phyloP scores from a whole-genome alignment of 92 coral and sea anemone species.

The Zoanthus sansibaricus region DNA sequence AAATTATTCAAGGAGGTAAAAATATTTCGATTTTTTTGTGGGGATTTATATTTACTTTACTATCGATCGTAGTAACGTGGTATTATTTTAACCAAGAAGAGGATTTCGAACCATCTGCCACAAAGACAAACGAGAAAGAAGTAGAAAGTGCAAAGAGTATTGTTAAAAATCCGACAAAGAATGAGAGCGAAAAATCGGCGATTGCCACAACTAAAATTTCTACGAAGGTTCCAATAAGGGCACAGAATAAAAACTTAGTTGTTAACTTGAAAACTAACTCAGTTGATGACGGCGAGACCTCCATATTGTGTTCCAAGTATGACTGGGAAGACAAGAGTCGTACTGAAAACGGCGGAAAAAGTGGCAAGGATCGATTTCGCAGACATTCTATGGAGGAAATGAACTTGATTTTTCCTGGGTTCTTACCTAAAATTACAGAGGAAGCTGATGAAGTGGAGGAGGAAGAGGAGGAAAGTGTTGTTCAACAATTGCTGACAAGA shows the following conservation, averaged over 20 bases:
- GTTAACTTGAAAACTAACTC: slow-evolving; percentile 31
- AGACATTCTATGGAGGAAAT: slow-evolving; percentile 93
- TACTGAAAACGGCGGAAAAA: slow-evolving; percentile 35
- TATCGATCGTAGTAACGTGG: slow-evolving; percentile 80
- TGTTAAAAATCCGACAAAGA: slow-evolving; percentile 63
- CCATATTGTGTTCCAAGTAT: slow-evolving; percentile 81
- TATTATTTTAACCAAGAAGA: slow-evolving; percentile 78
- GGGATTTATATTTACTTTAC: slow-evolving; percentile 74
- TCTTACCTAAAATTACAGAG: slow-evolving; percentile 86
- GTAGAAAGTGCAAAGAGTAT: slow-evolving; percentile 73
- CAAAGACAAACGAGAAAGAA: slow-evolving; percentile 66
- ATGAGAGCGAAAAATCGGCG: slow-evolving; percentile 22
- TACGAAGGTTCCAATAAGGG: slow-evolving; percentile 15
- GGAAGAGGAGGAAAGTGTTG: slow-evolving; percentile 5
- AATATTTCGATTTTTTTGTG: slow-evolving; percentile 77
- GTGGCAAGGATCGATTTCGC: slow-evolving; percentile 46
- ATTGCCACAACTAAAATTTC: not conserved
- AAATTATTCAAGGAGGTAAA: slow-evolving; percentile 59
- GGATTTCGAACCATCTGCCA: slow-evolving; percentile 58
- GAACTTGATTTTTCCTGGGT: slow-evolving; percentile 89
- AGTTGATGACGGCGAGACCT: slow-evolving; percentile 83
- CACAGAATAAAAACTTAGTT: not conserved
- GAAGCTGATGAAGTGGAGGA: slow-evolving; percentile 80
- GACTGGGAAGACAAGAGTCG: slow-evolving; percentile 57
- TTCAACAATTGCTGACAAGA: slow-evolving; percentile 8